Conservation (phyloP, 2,113 vertebrate species). For the Caranx melampygus region DNA sequence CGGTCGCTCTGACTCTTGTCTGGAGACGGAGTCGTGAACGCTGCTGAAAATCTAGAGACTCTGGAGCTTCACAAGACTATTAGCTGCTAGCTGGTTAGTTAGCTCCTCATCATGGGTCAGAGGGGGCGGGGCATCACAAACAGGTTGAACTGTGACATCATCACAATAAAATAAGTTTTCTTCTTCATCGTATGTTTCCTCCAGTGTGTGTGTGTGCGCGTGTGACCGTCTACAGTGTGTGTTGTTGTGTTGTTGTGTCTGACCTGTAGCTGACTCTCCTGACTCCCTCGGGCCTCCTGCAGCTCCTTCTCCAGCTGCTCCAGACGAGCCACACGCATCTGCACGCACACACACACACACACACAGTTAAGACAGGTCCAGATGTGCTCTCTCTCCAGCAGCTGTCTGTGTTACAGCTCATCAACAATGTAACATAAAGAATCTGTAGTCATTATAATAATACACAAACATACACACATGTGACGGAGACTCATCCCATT, state of each 20-base stretch:
- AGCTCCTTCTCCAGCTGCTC: slow-evolving; percentile 96
- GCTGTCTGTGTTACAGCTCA: neutral
- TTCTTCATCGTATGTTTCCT: no score
- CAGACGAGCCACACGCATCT: slow-evolving; percentile 92
- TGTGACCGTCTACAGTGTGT: neutral
- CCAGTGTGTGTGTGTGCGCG: neutral
- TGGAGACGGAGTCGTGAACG: no score
- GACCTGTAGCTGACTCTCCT: slow-evolving; percentile 81
- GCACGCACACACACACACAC: slow-evolving; percentile 33
- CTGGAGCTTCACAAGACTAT: no score
- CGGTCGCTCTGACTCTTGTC: no score
- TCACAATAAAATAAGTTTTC: no score
- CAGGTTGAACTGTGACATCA: no score
- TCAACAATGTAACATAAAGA: neutral
- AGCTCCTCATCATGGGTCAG: no score
- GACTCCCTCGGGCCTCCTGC: slow-evolving; percentile 87
- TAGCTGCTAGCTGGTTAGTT: no score
- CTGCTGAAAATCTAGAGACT: no score
- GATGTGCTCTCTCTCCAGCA: slow-evolving; percentile 31
- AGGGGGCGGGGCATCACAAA: no score
- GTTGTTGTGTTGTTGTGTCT: slow-evolving; percentile 14
- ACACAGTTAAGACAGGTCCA: slow-evolving; percentile 22
- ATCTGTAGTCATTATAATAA: neutral
- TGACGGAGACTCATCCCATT: no score
- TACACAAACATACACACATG: no score